Evolutionary conservation across 2,888 invertebrate species (phyloP).

Genomic region (Eupelmus urozonus): DNA sequence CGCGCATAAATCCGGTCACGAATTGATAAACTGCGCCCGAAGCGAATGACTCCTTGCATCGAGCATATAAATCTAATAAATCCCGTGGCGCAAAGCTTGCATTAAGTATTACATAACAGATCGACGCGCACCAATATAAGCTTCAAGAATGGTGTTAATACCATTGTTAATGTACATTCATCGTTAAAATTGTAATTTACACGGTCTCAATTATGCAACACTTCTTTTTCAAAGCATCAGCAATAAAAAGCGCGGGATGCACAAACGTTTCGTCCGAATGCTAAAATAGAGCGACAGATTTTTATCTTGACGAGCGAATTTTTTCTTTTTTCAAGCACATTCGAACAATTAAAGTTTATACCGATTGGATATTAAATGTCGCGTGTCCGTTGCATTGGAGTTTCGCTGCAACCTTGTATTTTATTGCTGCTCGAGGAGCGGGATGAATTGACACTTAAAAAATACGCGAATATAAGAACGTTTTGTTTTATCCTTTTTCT

Average conservation of each 20-base stretch:
- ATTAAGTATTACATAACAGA: constrained; percentile 14
- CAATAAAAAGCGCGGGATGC: too few species aligned
- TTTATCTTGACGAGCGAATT: too few species aligned
- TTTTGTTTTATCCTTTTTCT: too few species aligned
- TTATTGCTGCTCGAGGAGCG: constrained; percentile 10
- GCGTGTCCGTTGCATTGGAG: constrained; percentile 3
- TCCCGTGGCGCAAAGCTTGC: not conserved
- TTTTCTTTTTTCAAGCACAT: not conserved
- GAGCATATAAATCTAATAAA: constrained; percentile 20
- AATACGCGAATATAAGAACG: not conserved
- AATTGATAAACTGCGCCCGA: not conserved
- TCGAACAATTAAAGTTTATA: not conserved
- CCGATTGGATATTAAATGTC: not conserved
- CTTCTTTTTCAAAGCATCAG: too few species aligned
- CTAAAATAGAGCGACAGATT: too few species aligned
- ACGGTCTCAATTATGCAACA: too few species aligned
- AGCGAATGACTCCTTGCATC: constrained; percentile 11
- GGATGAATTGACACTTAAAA: constrained; percentile 15
- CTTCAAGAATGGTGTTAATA: not conserved
- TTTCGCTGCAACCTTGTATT: constrained; percentile 24
- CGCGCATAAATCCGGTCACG: constrained; percentile 11
- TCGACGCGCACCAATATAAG: not conserved
- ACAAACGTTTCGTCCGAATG: too few species aligned
- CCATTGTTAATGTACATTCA: not conserved
- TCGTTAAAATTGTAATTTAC: constrained; percentile 13